phyloP scores from a whole-genome alignment of 2,888 invertebrate genomes.

The Aphrophora alni region DNA sequence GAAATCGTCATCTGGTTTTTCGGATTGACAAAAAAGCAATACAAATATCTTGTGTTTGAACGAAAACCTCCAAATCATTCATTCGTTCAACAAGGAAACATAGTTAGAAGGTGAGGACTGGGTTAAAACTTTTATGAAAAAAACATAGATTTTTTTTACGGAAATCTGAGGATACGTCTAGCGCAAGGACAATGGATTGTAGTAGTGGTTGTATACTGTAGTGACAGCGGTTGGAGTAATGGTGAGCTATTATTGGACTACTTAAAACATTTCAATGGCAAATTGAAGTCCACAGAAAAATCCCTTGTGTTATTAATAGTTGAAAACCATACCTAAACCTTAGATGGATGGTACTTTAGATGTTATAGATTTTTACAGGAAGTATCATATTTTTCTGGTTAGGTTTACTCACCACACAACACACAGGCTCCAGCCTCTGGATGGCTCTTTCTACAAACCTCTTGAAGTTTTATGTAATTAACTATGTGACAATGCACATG shows the following conservation, averaged over 20 bases:
- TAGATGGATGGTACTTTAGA: no score
- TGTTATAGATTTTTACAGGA: neutral
- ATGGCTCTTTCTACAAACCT: neutral
- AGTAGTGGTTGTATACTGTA: no score
- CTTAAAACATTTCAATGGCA: slow-evolving; percentile 14
- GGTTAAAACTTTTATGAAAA: no score
- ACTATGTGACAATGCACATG: neutral
- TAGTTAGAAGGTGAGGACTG: no score
- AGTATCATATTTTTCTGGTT: neutral
- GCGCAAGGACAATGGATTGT: no score
- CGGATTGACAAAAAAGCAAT: no score
- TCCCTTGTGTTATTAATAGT: no score
- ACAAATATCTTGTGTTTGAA: no score
- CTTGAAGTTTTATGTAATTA: neutral
- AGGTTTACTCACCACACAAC: neutral
- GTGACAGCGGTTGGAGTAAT: slow-evolving; percentile 22
- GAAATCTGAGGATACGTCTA: no score
- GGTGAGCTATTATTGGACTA: slow-evolving; percentile 12
- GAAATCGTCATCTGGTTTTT: no score
- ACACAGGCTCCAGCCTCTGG: neutral
- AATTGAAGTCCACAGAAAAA: neutral
- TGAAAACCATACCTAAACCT: no score
- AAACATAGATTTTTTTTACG: no score
- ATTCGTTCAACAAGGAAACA: slow-evolving; percentile 28
- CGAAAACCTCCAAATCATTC: neutral